Conservation (phyloP, 2,113 vertebrate genomes). For the Eclectus roratus region DNA sequence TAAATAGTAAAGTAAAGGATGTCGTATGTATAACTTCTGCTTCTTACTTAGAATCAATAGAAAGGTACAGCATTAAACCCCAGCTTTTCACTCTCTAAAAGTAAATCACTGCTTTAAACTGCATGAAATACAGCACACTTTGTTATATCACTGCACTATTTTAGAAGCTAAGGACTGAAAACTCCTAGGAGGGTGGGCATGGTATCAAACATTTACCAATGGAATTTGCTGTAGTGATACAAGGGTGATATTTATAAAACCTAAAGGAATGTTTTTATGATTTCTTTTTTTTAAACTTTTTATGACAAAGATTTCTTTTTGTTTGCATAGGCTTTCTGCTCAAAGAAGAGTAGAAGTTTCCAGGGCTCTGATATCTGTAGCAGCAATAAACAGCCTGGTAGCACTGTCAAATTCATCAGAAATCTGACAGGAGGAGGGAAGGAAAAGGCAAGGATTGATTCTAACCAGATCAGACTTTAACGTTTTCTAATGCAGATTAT, state of each 20-base stretch:
- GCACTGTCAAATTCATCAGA: conserved; percentile 5
- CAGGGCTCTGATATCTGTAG: neutral
- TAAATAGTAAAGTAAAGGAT: neutral
- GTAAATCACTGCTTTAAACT: neutral
- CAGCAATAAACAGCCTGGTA: neutral
- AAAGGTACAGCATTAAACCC: neutral
- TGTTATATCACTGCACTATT: neutral
- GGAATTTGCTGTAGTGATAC: neutral
- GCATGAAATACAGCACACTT: neutral
- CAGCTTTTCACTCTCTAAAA: neutral
- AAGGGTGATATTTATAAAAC: neutral
- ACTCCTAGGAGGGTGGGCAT: neutral
- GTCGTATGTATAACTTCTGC: neutral
- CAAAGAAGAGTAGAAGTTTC: neutral
- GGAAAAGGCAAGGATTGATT: neutral
- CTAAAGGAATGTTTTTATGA: neutral
- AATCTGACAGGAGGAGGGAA: neutral
- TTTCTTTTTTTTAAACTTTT: neutral
- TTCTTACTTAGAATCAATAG: neutral
- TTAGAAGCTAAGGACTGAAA: neutral
- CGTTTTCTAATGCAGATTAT: neutral
- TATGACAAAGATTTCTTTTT: conserved; percentile 5
- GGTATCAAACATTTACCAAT: neutral
- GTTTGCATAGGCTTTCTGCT: conserved; percentile 23
- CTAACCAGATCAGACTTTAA: neutral